Evolutionary conservation across 2,113 vertebrate genomes (phyloP).

Genomic region (Chloropsis cyanopogon): DNA sequence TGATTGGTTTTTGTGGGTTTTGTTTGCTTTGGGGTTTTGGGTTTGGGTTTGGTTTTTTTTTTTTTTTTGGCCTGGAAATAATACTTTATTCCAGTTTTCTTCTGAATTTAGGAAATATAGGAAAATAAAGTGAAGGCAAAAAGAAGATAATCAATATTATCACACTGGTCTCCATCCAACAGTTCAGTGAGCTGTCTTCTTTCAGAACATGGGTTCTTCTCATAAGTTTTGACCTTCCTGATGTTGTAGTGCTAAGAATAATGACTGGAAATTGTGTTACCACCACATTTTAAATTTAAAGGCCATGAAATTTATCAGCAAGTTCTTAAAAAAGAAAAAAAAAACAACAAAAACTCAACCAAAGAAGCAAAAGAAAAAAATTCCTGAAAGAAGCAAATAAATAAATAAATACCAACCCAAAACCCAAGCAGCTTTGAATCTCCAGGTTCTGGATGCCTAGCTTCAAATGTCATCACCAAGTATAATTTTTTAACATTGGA

Average conservation of each 20-base stretch:
- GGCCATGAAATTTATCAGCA: background rate
- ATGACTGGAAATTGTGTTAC: background rate
- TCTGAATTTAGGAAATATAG: background rate
- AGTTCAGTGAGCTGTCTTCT: background rate
- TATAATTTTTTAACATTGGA: background rate
- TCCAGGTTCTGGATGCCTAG: background rate
- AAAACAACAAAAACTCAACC: fast-evolving
- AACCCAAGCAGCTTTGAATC: background rate
- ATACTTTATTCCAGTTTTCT: background rate
- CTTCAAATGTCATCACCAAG: background rate
- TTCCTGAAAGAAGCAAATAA: fast-evolving
- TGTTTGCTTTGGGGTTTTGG: background rate
- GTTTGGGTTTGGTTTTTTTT: too few species aligned
- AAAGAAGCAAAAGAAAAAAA: background rate
- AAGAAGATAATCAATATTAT: background rate
- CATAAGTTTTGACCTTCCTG: background rate
- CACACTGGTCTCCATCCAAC: fast-evolving
- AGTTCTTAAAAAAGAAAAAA: background rate
- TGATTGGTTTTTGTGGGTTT: background rate
- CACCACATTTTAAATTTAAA: background rate
- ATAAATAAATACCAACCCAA: too few species aligned
- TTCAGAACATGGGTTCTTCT: fast-evolving
- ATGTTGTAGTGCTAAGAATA: background rate
- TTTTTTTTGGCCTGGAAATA: background rate
- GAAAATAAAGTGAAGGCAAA: background rate